Percentiles rank a stretch among this genome's conserved stretches.
phyloP scores from a whole-genome alignment of 2,113 vertebrate genomes.

The Xerus inauris region DNA sequence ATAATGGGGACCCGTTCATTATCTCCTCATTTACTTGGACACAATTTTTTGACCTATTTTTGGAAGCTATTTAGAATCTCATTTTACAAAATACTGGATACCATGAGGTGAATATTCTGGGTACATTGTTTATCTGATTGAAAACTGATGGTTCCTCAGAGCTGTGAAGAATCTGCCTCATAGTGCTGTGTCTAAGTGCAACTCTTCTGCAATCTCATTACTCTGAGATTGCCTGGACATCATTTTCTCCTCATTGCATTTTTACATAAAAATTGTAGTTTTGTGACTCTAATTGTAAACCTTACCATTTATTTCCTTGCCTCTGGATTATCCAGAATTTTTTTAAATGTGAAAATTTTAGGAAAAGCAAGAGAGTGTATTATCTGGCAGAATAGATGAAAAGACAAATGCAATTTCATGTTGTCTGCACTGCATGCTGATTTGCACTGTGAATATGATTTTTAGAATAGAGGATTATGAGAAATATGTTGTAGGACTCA shows the following conservation, averaged over 20 bases:
- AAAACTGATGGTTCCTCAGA: not conserved
- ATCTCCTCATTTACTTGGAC: not conserved
- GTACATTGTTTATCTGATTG: not conserved
- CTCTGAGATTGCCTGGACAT: not conserved
- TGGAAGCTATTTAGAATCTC: not conserved
- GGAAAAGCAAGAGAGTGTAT: not conserved
- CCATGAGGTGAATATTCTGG: not conserved
- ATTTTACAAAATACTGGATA: not conserved
- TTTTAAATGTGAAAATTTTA: not conserved
- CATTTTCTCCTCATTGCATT: not conserved
- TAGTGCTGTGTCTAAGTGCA: not conserved
- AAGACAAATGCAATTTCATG: not conserved
- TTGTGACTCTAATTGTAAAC: not conserved
- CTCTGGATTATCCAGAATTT: constrained; percentile 14
- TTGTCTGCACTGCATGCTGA: not conserved
- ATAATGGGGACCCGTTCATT: not conserved
- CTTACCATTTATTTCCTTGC: not conserved
- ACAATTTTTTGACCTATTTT: not conserved
- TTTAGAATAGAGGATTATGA: not conserved
- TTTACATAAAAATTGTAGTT: not conserved
- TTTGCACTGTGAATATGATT: not conserved
- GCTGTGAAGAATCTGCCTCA: not conserved
- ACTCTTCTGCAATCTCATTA: not conserved
- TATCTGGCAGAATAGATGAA: not conserved
- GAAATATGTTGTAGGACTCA: not conserved